Base-by-base conservation (phyloP, 2,113 vertebrate genomes). In the Phaethornis superciliosus region DNA sequence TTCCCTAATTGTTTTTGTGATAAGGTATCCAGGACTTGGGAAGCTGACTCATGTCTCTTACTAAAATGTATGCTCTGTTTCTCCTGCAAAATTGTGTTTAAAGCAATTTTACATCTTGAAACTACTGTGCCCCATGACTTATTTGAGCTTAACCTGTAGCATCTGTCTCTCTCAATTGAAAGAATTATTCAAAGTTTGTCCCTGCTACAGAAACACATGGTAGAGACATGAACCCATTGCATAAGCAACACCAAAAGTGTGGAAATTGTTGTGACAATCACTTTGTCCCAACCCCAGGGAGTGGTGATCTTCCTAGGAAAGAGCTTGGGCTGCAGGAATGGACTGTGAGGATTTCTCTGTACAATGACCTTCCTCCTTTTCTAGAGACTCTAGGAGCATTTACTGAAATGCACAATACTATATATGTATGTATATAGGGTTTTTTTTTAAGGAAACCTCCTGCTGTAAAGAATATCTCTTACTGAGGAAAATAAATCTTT, bases 401-500 rank as follows among this genome's bases (percentile, higher is more conserved):
- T 58, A 8, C 33, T 8, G 75, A 59, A n/a, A 26, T 76, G 51
- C 86, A 81, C 82, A 91, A 5, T 56, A 18, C 88, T 78, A 16
- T 52, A 28, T 42, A 0, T 52, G 62, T 52, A 13, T 93, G 80
- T 89, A 80, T 33, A 88, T 87, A 92, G 80, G 15, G 7, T 46
- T 46, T 51, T 64, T 77, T 87, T 85, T 68, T 33, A 93, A 89
- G 63, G 65, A 59, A 92, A 89, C 51, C 40, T 42, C 40, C 68
- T 22, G 54, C 90, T 96, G 91, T 95, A 85, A 93, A 91, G 75
- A 88, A 13, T 70, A 52, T n/a, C 84, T 62, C 35, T 91, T 91
- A n/a, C 74, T 22, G 80, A 94, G 88, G 80, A 90, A 72, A 96
- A 96, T 96, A 94, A 97, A 97, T 92, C 9, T 67, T 78, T 44